These are phyloP conservation scores for Taenaris catops DNA, from an alignment of 2,888 invertebrate genomes.

Conservation along the genomic window DNA sequence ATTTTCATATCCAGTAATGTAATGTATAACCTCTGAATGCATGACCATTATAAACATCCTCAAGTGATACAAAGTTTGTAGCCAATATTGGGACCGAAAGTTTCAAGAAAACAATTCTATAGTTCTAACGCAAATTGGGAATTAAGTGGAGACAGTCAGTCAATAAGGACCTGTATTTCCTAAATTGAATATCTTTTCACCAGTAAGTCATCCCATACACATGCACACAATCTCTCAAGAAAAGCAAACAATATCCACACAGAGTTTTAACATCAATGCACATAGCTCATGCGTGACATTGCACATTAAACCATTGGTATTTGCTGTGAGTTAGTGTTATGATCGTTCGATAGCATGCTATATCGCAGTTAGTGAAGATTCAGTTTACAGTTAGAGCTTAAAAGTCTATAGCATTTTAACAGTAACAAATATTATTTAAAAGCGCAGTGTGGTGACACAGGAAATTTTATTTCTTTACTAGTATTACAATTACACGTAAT, in stretches of 20 bases:
- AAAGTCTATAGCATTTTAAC: slow-evolving; percentile 13
- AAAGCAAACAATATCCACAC: slow-evolving; percentile 19
- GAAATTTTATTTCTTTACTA: no score
- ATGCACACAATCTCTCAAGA: slow-evolving; percentile 23
- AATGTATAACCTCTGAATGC: no score
- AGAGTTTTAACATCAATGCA: slow-evolving; percentile 15
- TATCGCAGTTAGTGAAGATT: slow-evolving; percentile 20
- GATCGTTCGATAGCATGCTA: slow-evolving; percentile 24
- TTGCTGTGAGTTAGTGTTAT: slow-evolving; percentile 9
- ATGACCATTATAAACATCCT: no score
- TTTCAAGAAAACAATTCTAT: no score
- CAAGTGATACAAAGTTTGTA: no score
- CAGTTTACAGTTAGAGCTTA: slow-evolving; percentile 10
- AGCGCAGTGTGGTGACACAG: no score
- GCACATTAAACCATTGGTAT: slow-evolving; percentile 13
- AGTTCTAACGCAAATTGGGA: no score
- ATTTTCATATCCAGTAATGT: no score
- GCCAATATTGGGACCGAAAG: no score
- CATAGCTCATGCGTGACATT: slow-evolving; percentile 23
- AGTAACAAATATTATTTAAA: slow-evolving; percentile 15
- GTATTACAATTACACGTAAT: no score
- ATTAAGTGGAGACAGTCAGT: no score
- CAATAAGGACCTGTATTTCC: no score
- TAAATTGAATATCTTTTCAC: background rate
- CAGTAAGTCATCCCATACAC: slow-evolving; percentile 1